Evolutionary conservation across 2,888 invertebrate species (phyloP).

Genomic region (Acrobasis consociella): DNA sequence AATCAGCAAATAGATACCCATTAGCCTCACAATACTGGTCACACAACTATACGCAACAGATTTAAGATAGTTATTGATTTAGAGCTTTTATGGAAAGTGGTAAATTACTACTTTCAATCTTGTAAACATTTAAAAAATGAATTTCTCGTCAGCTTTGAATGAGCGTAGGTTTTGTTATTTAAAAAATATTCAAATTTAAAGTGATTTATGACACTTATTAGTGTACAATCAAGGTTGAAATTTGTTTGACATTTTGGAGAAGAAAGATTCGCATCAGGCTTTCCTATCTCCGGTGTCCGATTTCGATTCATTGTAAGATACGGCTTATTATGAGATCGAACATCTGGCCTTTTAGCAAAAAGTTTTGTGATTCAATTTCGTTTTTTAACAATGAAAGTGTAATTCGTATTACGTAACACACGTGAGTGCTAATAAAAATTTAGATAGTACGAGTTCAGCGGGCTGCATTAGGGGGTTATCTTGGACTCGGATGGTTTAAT

Average conservation of each 20-base stretch:
- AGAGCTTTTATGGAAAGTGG: constrained; percentile 23
- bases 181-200: constrained; percentile 17
- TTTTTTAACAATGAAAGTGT: constrained; percentile 37
- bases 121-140: constrained; percentile 30
- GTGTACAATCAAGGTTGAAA: constrained; percentile 41
- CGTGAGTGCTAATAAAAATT: constrained; percentile 19
- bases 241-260: constrained; percentile 42
- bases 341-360: constrained; percentile 76
- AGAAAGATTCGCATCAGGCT: constrained; percentile 62
- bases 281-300: constrained; percentile 81
- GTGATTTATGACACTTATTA: constrained; percentile 34
- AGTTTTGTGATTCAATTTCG: constrained; percentile 55
- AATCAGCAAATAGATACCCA: constrained; percentile 67
- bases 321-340: constrained; percentile 79
- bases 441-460: constrained; percentile 45
- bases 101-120: constrained; percentile 9
- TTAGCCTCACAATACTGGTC: constrained; percentile 57
- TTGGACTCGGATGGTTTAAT: constrained; percentile 54
- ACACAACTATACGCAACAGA: constrained; percentile 51
- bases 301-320: constrained; percentile 81
- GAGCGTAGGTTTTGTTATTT: constrained; percentile 13
- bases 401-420: constrained; percentile 27
- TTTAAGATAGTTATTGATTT: constrained; percentile 36
- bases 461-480: constrained; percentile 74
- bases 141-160: constrained; percentile 22